Base-by-base conservation (phyloP, 2,113 vertebrate species). In the Corythoichthys intestinalis region DNA sequence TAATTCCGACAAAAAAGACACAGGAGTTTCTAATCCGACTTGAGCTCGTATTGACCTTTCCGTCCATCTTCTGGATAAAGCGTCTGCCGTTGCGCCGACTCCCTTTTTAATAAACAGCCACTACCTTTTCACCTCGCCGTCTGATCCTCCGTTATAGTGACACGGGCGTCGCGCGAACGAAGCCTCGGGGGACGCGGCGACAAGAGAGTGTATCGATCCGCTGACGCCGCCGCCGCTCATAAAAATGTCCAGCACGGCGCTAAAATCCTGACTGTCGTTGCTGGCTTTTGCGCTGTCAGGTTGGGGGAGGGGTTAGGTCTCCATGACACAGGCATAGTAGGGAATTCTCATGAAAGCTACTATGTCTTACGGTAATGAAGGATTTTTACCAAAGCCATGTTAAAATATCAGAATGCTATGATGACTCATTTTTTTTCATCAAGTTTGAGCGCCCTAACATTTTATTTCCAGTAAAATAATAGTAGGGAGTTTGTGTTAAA, bases 111-210 rank as follows among this genome's bases (percentile, higher is more conserved):
- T 88, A 87, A 87, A 87, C 86, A 87, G 73, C 68, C 77, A 67
- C 81, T 83, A 82, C 79, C 77, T 88, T 88, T 88, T 90, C 77
- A 90, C 86, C 85, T 81, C 13, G 49, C 63, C 80, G 85, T 88
- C 84, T 86, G 81, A 86, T 88, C 86, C 86, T 64, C 79, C 34
- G 56, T 58, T 82, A 82, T 86, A 88, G 87, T 88, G 85, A 87
- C 84, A 81, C 67, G 12, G 60, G 75, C 83, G 74, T 77, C 73
- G 73, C 74, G 80, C 75, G 86, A 87, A 83, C 87, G 80, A 85
- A 87, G 83, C 85, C 86, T 80, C 79, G 10, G 38, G 82, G 85
- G 86, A 87, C 83, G 84, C 82, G 85, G 83, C 79, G 80, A 79
- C 82, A 80, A 12, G 71, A 56, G 72, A 78, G 78, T 0, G 41